Conservation (phyloP, 2,888 invertebrate genomes). For the Mythimna albipuncta region DNA sequence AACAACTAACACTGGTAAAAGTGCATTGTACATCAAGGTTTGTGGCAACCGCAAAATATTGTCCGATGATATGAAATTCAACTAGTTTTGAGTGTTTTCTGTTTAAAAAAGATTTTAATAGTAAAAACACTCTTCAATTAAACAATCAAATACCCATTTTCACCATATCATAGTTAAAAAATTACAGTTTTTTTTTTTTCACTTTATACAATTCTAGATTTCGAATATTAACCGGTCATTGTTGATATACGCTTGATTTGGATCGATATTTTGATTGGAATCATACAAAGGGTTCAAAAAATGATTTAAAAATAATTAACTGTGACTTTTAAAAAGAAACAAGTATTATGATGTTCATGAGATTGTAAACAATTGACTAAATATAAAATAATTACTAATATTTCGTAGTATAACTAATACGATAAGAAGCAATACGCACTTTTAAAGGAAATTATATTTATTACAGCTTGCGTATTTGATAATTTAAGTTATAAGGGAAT, state of each 20-base stretch:
- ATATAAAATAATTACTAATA: conserved; percentile 71
- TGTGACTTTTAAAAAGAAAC: conserved; percentile 35
- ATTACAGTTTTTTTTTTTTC: background rate
- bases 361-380: conserved; percentile 72
- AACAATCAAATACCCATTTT: conserved; percentile 21
- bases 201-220: conserved; percentile 14
- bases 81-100: conserved; percentile 42
- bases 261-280: conserved; percentile 15
- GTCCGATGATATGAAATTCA: conserved; percentile 72
- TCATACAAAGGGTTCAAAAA: conserved; percentile 3
- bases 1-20: conserved; percentile 75
- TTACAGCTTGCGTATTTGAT: conserved; percentile 56
- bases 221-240: conserved; percentile 13
- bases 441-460: conserved; percentile 55
- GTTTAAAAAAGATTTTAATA: conserved; percentile 19
- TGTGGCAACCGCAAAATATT: conserved; percentile 66
- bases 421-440: conserved; percentile 63
- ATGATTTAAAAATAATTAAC: background rate
- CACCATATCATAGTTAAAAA: background rate
- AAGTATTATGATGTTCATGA: conserved; percentile 57
- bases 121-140: conserved; percentile 11
- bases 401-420: conserved; percentile 62
- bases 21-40: conserved; percentile 65
- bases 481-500: conserved; percentile 58
- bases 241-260: background rate